A percentile compares a stretch with the other conserved stretches of the same genome.
Conservation (phyloP, 2,113 vertebrate genomes). For the Diadophis punctatus region DNA sequence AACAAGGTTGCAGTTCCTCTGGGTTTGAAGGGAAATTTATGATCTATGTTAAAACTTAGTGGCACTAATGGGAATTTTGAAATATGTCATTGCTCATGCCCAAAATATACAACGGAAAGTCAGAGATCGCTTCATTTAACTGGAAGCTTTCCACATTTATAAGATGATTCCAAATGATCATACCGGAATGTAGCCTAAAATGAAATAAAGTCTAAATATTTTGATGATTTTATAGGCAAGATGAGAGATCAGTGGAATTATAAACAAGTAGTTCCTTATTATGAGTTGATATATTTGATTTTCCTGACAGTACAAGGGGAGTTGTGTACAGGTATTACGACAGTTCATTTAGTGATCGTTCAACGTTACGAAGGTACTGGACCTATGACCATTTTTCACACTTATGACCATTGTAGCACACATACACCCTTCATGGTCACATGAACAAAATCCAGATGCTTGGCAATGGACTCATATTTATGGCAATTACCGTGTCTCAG, state of each 20-base stretch:
- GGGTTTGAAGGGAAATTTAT: slow-evolving; percentile 36
- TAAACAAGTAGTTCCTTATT: neutral
- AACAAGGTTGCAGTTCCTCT: neutral
- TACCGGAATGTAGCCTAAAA: neutral
- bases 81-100: slow-evolving; percentile 36
- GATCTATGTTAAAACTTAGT: slow-evolving; percentile 17
- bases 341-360: neutral
- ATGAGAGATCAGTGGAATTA: neutral
- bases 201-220: neutral
- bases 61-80: slow-evolving; percentile 36
- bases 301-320: neutral
- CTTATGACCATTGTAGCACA: neutral
- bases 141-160: fast-evolving
- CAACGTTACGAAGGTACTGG: neutral
- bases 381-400: neutral
- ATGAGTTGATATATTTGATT: neutral
- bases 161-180: neutral
- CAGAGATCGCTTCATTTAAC: neutral
- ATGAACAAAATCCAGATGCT: neutral
- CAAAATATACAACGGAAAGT: neutral
- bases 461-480: neutral
- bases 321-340: neutral
- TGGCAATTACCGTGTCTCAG: neutral
- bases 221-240: neutral
- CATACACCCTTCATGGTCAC: neutral